phyloP scores from a whole-genome alignment of 2,888 invertebrate genomes.

The Pollenia griseotomentosa region DNA sequence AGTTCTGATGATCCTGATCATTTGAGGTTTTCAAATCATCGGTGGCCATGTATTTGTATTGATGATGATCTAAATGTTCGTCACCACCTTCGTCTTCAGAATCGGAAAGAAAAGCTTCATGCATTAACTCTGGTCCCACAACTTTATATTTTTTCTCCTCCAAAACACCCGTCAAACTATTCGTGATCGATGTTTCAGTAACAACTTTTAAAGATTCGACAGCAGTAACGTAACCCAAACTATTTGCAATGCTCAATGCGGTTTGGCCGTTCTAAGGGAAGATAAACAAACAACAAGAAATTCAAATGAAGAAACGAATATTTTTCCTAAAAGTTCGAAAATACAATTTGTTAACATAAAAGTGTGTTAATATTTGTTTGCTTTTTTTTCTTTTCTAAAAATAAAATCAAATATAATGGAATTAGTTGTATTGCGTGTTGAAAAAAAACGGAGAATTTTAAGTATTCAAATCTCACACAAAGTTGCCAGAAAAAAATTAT shows the following conservation, averaged over 20 bases:
- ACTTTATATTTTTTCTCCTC: constrained; percentile 99
- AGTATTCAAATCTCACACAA: background rate
- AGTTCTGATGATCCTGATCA: constrained; percentile 89
- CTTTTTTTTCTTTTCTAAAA: constrained; percentile 38
- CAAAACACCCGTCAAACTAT: constrained; percentile 84
- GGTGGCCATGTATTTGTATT: constrained; percentile 91
- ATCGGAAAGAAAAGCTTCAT: constrained; percentile 99
- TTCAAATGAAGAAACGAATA: background rate
- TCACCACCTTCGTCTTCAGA: constrained; percentile 99
- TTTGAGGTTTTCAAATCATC: constrained; percentile 89
- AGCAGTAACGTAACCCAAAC: constrained; percentile 98
- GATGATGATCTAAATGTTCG: constrained; percentile 86
- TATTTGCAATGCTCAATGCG: constrained; percentile 97
- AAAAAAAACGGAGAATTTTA: constrained; percentile 18
- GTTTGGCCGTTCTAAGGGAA: constrained; percentile 94
- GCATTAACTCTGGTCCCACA: constrained; percentile 99
- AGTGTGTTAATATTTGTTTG: constrained; percentile 18
- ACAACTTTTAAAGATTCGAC: constrained; percentile 98
- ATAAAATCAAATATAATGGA: constrained; percentile 58
- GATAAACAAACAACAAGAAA: constrained; percentile 50
- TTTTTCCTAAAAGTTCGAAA: constrained; percentile 11
- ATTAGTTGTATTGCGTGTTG: constrained; percentile 28
- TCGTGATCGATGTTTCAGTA: constrained; percentile 90
- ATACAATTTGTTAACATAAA: constrained; percentile 36
- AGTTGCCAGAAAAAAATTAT: constrained; percentile 38